Evolutionary conservation across 2,113 vertebrate species (phyloP), one percentile per base, ranked within the genome.

Genomic region (Centropristis striata): DNA sequence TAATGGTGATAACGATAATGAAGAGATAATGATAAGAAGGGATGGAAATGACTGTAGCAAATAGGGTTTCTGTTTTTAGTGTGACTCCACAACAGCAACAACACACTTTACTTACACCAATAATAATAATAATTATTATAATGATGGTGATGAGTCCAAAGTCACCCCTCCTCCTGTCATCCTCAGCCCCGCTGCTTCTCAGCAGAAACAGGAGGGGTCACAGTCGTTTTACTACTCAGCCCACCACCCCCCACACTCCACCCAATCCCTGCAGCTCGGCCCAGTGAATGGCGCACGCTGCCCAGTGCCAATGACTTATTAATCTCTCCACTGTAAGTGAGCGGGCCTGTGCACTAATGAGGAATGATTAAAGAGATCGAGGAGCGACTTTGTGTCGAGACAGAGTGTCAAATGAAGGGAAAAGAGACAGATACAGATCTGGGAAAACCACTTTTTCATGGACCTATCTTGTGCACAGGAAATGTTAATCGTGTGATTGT

Each of bases 21-120:
- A 86, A 78, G 90, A 79, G 85, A 89, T 88, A 78, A 87, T 80
- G 87, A 90, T 88, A 78, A 90, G 87, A 84, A 59, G 65, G 63
- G 41, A 72, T 81, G 90, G 71, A 87, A 91, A 89, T 69, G 84
- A 84, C 78, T 85, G 27, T 1, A 10, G 83, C 61, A 86, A 84
- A 87, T 67, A 82, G 67, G 66, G 58, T 51, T 76, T 50, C 78
- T 87, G 75, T 83, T 88, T 90, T 80, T 71, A 55, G 71, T 73
- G 3, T 3, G 71, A 73, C 36, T 74, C 71, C 54, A 51, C 69
- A 49, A 81, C 77, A 65, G 67, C 82, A 57, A 25, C 61, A 85
- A 78, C 66, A 74, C 65, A 41, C 71, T 67, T 54, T 23, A n/a
- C 41, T 73, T 47, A 32, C 76, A 60, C 61, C 77, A 71, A 66